Evolutionary conservation across 2,888 invertebrate species (phyloP).

Genomic region (Eilema griseolum): DNA sequence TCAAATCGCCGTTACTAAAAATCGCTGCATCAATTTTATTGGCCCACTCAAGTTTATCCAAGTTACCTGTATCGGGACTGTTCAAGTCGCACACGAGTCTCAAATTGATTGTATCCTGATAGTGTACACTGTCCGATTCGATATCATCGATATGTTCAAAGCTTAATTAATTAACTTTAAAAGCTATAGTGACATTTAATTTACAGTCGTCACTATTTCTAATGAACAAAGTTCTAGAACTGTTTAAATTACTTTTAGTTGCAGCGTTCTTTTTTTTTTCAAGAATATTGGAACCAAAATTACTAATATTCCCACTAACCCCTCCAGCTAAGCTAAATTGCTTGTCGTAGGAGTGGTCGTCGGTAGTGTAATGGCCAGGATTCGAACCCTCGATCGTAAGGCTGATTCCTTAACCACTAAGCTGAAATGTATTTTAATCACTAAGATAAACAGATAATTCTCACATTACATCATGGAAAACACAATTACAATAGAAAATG

Average conservation of each 20-base stretch:
- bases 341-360: no score
- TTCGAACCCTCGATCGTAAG: no score
- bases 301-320: no score
- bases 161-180: constrained; percentile 48
- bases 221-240: not conserved
- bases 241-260: not conserved
- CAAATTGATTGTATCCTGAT: constrained; percentile 70
- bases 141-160: constrained; percentile 41
- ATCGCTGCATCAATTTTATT: constrained; percentile 34
- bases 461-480: no score
- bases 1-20: not conserved
- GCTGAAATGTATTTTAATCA: no score
- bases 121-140: constrained; percentile 49
- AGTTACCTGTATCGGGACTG: constrained; percentile 66
- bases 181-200: constrained; percentile 30
- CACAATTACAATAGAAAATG: no score
- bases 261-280: no score
- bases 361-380: no score
- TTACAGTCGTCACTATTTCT: not conserved
- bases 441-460: no score
- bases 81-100: constrained; percentile 61
- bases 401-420: no score
- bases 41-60: constrained; percentile 54
- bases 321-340: no score
- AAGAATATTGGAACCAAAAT: no score